Evolutionary conservation across 2,888 invertebrate genomes (phyloP).

Genomic region (Trachelus tabidus): DNA sequence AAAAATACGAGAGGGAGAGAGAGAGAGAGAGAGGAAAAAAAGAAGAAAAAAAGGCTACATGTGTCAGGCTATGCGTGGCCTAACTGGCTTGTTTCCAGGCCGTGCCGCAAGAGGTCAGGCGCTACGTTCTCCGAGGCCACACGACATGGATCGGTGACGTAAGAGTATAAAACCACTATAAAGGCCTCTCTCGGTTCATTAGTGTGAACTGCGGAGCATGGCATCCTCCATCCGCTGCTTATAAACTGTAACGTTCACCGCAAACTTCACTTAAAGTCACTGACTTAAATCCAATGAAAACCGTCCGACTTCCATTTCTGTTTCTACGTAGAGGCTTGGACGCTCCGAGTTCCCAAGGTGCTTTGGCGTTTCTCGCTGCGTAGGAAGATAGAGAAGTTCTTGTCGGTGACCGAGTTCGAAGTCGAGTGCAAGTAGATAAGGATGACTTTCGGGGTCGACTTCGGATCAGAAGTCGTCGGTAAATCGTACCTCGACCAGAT

Average conservation of each 20-base stretch:
- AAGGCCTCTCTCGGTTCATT: conserved; percentile 48
- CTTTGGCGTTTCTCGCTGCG: neutral
- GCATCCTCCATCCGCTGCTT: conserved; percentile 25
- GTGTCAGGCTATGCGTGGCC: neutral
- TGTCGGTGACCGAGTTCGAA: neutral
- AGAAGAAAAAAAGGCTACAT: neutral
- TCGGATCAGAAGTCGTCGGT: neutral
- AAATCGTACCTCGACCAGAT: neutral
- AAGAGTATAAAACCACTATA: conserved; percentile 48
- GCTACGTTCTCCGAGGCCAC: neutral
- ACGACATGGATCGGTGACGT: conserved; percentile 24
- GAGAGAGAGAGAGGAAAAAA: neutral
- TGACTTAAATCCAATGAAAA: neutral
- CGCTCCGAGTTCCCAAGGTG: neutral
- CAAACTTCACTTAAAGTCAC: neutral
- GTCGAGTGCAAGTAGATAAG: neutral
- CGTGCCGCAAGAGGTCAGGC: conserved; percentile 35
- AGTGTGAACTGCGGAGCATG: conserved; percentile 39
- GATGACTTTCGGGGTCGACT: neutral
- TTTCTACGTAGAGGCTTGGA: neutral
- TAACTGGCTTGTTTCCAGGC: conserved; percentile 1
- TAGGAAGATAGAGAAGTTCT: neutral
- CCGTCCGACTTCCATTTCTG: neutral
- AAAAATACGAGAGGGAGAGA: neutral
- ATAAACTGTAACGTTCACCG: neutral